phyloP scores from a whole-genome alignment of 2,797 vertebrate genomes.

The Lates japonicus region DNA sequence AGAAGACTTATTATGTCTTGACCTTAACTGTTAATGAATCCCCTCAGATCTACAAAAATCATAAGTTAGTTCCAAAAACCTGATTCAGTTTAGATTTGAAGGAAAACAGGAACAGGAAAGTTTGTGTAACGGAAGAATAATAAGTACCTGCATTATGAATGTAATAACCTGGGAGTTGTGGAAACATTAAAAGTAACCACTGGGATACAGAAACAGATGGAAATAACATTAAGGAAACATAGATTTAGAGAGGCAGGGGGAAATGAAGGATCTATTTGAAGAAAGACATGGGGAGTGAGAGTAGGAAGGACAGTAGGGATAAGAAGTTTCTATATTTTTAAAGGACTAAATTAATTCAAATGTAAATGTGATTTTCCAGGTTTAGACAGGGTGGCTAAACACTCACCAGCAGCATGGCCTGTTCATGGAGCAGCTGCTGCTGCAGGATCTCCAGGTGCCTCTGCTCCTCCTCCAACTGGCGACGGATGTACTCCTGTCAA shows the following conservation, averaged over 20 bases:
- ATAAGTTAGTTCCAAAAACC: conserved; percentile 17
- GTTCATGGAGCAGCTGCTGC: conserved; percentile 99
- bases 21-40: conserved; percentile 48
- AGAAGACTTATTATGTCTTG: conserved; percentile 26
- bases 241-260: not conserved
- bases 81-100: conserved; percentile 11
- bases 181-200: conserved; percentile 30
- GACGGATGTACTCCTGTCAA: conserved; percentile 97
- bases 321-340: not conserved
- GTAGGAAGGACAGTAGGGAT: not conserved
- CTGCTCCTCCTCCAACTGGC: conserved; percentile 99
- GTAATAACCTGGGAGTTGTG: conserved; percentile 30
- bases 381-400: not conserved
- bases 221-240: conserved; percentile 21
- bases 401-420: conserved; percentile 99
- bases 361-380: not conserved
- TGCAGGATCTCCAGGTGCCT: conserved; percentile 98
- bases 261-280: not conserved
- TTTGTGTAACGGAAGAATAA: conserved; percentile 32
- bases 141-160: conserved; percentile 23
- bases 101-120: conserved; percentile 40
- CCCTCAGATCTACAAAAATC: conserved; percentile 45
- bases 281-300: not conserved
- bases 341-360: accelerated
- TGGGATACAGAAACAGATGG: conserved; percentile 20